Evolutionary conservation across 1,140 invertebrate species (phyloP).

Genomic region (Aphidius ervi): DNA sequence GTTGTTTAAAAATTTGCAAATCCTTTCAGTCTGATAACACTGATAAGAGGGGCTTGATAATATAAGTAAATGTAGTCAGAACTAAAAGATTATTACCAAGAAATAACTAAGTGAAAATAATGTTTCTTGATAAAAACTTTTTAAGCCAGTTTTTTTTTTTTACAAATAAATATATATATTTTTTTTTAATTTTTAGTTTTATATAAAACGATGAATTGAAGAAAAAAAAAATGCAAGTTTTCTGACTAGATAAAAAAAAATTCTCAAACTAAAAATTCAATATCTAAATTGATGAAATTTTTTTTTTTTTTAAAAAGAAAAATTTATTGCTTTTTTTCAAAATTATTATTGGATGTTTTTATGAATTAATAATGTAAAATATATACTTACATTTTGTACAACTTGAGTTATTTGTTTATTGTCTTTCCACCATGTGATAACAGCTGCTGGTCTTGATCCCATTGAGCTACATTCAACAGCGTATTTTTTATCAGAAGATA

Average conservation of each 20-base stretch:
- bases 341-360: conserved; percentile 7
- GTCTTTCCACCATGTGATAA: conserved; percentile 81
- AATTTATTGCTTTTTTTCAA: neutral
- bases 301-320: neutral
- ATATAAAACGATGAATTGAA: too few relatives aligned
- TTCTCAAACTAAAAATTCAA: too few relatives aligned
- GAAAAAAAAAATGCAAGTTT: too few relatives aligned
- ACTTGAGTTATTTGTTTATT: conserved; percentile 71
- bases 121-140: too few relatives aligned
- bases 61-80: neutral
- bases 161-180: too few relatives aligned
- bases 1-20: conserved; percentile 12
- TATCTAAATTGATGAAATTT: too few relatives aligned
- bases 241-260: too few relatives aligned
- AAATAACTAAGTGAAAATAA: too few relatives aligned
- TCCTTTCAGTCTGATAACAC: conserved; percentile 24
- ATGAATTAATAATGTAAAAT: conserved; percentile 1
- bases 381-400: conserved; percentile 71
- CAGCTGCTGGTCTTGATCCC: conserved; percentile 75
- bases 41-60: neutral
- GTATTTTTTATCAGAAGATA: conserved; percentile 76
- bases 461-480: conserved; percentile 78
- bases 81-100: too few relatives aligned
- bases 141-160: too few relatives aligned
- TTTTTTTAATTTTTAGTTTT: too few relatives aligned